Base-by-base conservation (phyloP, 2,113 vertebrate species). In the Antechinus stuartii region DNA sequence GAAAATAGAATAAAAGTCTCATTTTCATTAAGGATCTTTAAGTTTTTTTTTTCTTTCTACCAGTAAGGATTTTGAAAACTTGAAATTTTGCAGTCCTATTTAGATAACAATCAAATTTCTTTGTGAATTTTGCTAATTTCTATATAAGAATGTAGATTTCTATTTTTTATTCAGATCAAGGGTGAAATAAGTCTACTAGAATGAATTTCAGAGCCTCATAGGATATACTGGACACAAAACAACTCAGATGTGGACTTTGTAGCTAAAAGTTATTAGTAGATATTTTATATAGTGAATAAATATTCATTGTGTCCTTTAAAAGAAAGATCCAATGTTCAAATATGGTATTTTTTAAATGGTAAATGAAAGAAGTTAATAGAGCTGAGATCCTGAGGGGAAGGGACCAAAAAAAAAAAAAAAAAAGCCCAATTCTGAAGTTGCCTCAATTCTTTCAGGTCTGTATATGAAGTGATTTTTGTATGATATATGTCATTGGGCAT, bases 381-480 rank as follows among this genome's bases (percentile, higher is more conserved):
- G n/a, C 90, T 16, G 25, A 95, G 97, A 97, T 92, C 55, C 96
- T 0, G 27, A 2, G 89, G 95, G n/a, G 0, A 2, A 57, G 90
- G 55, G 1, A 14, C 89, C 0, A 49, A 49, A 49, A 49, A 49
- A 2, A 0, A 84, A 42, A 84, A 68, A 68, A 90, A 30, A 49
- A 90, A 90, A 49, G 89, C 89, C 89, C 49, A 90, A 50, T 49
- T 90, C 90, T 90, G 2, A 24, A 1, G 11, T 6, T 35, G 57
- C 89, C 16, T 11, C n/a, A 12, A 0, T 35, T 57, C 90, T 49
- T 27, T 0, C 6, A 0, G 53, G 91, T 91, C 93, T 97, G 95
- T 23, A 91, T 49, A 95, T 97, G 97, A 97, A 93, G 97, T 96
- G 96, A 35, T 95, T 95, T 76, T 49, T 92, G 56, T 26, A 35